Conservation (phyloP, 2,888 invertebrate genomes). For the Cyaniris semiargus region DNA sequence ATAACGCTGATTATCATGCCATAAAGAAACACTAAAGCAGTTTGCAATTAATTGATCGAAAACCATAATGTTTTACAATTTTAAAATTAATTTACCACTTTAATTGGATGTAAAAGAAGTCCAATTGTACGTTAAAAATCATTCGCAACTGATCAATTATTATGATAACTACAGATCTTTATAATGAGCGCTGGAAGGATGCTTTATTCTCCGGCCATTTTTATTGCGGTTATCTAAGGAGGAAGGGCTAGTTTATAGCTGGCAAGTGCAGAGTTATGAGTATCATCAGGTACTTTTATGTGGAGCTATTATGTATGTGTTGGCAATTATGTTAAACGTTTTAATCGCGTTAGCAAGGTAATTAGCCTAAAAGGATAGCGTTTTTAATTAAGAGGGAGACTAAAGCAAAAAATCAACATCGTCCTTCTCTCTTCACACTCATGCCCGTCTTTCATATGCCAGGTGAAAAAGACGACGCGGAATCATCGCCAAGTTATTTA, state of each 20-base stretch:
- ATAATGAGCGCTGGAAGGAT: not conserved
- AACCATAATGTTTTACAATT: not conserved
- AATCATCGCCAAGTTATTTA: no score
- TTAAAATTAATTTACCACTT: no score
- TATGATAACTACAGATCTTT: not conserved
- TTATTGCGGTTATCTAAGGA: not conserved
- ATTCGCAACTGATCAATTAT: not conserved
- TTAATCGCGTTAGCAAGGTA: not conserved
- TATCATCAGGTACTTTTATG: slow-evolving; percentile 4
- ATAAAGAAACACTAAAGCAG: not conserved
- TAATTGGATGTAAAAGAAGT: not conserved
- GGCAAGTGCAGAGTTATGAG: not conserved
- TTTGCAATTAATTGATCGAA: not conserved
- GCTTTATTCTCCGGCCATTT: not conserved
- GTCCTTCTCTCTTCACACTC: no score
- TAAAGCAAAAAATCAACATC: no score
- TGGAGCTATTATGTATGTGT: not conserved
- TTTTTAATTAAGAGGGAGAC: no score
- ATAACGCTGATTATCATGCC: not conserved
- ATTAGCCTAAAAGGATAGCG: not conserved
- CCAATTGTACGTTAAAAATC: not conserved
- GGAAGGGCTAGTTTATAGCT: not conserved
- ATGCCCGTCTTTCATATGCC: no score
- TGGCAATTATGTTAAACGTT: not conserved
- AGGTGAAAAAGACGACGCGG: no score